Percentiles rank a stretch among this genome's conserved stretches.
Conservation (phyloP, 2,113 vertebrate genomes). For the Oxyruncus cristatus region DNA sequence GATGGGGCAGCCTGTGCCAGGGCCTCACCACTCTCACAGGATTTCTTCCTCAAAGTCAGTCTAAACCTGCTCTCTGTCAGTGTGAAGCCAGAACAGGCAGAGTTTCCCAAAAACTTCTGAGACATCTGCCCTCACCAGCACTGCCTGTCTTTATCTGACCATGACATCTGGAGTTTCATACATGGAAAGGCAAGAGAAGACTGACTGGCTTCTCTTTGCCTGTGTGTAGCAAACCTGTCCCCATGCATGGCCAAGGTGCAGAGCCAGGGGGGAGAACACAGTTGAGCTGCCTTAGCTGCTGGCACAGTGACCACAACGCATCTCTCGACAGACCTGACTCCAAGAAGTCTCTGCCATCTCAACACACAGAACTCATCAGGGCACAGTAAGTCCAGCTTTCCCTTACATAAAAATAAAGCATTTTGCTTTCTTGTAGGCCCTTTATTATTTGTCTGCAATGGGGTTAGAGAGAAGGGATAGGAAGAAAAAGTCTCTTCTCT, state of each 20-base stretch:
- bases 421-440: neutral
- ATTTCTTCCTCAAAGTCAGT: no score
- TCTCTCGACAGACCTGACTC: neutral
- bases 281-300: neutral
- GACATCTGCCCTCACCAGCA: no score
- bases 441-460: neutral
- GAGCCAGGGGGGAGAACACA: neutral
- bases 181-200: neutral
- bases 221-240: fast-evolving
- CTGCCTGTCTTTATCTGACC: neutral
- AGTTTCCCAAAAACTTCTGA: neutral
- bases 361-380: neutral
- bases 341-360: neutral
- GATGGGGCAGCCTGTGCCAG: neutral
- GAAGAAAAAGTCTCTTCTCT: neutral
- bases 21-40: no score
- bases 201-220: neutral
- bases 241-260: neutral
- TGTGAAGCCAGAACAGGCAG: neutral
- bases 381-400: neutral
- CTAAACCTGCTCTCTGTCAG: neutral
- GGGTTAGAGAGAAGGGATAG: neutral
- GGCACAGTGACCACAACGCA: neutral
- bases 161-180: neutral
- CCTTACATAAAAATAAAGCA: fast-evolving